Evolutionary conservation across 2,797 vertebrate species (phyloP).

Genomic region (Spea hammondii): DNA sequence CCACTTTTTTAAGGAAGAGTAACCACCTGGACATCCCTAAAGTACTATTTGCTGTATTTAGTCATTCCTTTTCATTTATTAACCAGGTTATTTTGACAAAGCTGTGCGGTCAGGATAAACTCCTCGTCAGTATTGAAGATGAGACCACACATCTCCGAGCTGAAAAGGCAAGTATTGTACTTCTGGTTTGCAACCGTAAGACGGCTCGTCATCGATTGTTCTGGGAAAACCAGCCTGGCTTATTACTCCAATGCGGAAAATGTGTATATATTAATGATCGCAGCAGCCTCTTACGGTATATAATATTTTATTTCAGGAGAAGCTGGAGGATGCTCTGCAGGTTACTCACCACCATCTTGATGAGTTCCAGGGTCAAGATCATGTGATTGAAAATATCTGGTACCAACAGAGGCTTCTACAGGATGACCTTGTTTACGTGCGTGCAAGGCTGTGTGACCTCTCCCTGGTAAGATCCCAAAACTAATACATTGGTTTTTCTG

Average conservation of each 20-base stretch:
- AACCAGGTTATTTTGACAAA: slow-evolving; percentile 80
- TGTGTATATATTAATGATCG: neutral
- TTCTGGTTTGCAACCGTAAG: neutral
- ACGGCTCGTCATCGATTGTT: too few relatives aligned
- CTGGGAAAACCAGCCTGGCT: too few relatives aligned
- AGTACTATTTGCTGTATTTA: too few relatives aligned
- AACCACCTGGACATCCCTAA: too few relatives aligned
- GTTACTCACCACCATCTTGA: slow-evolving; percentile 77
- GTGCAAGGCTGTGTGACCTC: slow-evolving; percentile 82
- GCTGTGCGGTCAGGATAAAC: slow-evolving; percentile 86
- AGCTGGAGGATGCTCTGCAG: slow-evolving; percentile 80
- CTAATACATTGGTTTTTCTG: too few relatives aligned
- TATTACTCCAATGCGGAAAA: neutral
- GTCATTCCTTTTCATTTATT: neutral
- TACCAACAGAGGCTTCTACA: slow-evolving; percentile 83
- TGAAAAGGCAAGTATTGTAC: slow-evolving; percentile 74
- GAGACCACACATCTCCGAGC: slow-evolving; percentile 77
- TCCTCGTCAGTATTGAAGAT: slow-evolving; percentile 76
- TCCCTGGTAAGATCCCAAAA: slow-evolving; percentile 67
- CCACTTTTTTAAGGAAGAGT: too few relatives aligned
- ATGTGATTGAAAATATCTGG: slow-evolving; percentile 67
- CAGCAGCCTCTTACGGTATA: neutral
- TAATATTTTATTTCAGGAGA: slow-evolving; percentile 67
- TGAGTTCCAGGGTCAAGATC: slow-evolving; percentile 67
- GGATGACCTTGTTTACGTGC: slow-evolving; percentile 82